Base-by-base conservation (phyloP, 2,888 invertebrate species). In the Acrobasis suavella region DNA sequence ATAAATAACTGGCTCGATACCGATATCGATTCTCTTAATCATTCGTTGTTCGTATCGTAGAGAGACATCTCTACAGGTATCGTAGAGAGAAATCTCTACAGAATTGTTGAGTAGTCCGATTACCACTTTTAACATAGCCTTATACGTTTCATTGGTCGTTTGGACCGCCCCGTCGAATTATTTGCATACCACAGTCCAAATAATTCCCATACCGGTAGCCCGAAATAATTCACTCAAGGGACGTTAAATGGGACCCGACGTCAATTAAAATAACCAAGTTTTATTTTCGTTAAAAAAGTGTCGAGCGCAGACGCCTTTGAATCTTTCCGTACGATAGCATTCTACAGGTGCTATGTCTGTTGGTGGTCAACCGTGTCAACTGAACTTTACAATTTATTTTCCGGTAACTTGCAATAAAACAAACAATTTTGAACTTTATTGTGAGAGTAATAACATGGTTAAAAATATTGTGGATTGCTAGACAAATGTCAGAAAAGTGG, bases 201-300 rank as follows among this genome's bases (percentile, higher is more conserved):
- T 89, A 78, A 78, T 82, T 84, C 76, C 73, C 84, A 88, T 89
- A 83, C 87, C 88, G 70, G 83, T 82, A 85, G 81, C 79, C 81
- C 82, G 78, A 72, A 82, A 88, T 88, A 89, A 88, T 85, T 89
- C 77, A 84, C 78, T 79, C 77, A 71, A 16, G 72, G 75, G 71
- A 75, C 82, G 85, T 85, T 84, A 81, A 85, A 83, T 78, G 76
- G 79, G 76, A 70, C 72, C 81, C 82, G 79, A 72, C 84, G 86
- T 90, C 89, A 91, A 91, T 92, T 91, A 91, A 91, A 91, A 91
- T 91, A 87, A 81, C 86, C 70, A 71, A 69, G 72, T 75, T 82
- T 80, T 82, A n/a, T 80, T 76, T 69, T 72, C 70, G 77, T 80
- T 74, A 72, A 82, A 83, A 85, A 86, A 86, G 84, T 83, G 83